Evolutionary conservation across 2,113 vertebrate genomes (phyloP), one percentile per base, ranked within the genome.

Genomic region (Glaucomys volans): DNA sequence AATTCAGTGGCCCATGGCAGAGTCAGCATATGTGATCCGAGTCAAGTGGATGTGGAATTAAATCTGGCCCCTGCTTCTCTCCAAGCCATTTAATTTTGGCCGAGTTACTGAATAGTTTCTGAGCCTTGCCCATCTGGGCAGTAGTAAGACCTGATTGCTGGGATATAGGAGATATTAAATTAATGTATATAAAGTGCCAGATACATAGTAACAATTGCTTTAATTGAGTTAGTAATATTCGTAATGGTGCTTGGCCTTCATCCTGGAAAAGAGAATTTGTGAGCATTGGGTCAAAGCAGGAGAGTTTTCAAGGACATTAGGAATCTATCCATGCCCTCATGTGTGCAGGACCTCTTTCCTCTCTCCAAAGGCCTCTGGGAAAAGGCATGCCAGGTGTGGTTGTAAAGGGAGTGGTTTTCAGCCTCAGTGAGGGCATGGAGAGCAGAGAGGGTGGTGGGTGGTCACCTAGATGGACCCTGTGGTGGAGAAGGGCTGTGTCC

Each of bases 121-220:
- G 47, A 96, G 62, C 24, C 32, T 77, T 26, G 4, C 76, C 93
- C 87, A 94, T 87, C 75, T 97, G 80, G 95, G 66, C 0, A 0
- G 52, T 81, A 74, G 44, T 72, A 81, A 96, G 72, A 66, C 22
- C 57, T 83, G 76, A 77, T 96, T 96, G 75, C 75, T 81, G 52
- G 52, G 74, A 81, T 93, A 95, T 93, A 93, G 90, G 54, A 84
- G 90, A 90, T 89, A 83, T 72, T 94, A 93, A 86, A 87, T 94
- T 94, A 87, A 91, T 72, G 26, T 50, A 37, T 30, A 44, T 87
- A 52, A 95, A 95, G 40, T 54, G 69, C 76, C 52, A 94, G 67
- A 64, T 42, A 88, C 47, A 37, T 67, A 83, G 82, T 81, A 87
- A 90, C 77, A 72, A 42, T 52, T 75, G 79, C 71, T 94, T 95